Conservation (phyloP, 2,113 vertebrate genomes). For the Malurus melanocephalus region DNA sequence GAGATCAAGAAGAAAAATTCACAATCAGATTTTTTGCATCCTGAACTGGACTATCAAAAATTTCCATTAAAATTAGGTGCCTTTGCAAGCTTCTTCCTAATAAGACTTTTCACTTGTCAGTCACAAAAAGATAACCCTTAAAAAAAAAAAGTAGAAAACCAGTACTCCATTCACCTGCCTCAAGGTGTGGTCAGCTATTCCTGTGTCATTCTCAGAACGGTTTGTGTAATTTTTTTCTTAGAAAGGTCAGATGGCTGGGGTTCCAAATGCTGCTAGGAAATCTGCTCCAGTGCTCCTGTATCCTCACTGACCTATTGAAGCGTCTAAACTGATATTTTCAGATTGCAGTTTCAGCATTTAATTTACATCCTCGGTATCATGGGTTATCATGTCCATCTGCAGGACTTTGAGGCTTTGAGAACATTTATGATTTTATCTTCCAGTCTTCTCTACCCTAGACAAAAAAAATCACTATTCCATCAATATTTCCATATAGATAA, state of each 20-base stretch:
- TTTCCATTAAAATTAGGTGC: neutral
- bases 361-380: neutral
- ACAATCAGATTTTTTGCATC: neutral
- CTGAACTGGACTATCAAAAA: neutral
- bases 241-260: neutral
- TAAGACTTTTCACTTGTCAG: neutral
- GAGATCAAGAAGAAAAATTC: neutral
- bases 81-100: neutral
- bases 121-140: neutral
- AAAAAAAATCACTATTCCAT: neutral
- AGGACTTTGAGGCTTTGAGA: neutral
- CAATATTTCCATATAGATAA: neutral
- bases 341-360: neutral
- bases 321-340: neutral
- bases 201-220: neutral
- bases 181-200: neutral
- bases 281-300: neutral
- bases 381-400: neutral
- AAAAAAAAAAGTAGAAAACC: neutral
- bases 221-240: neutral
- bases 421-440: neutral
- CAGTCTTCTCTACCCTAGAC: neutral
- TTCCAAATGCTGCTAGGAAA: neutral
- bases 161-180: neutral
- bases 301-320: neutral